phyloP scores from a whole-genome alignment of 2,888 invertebrate species.

The Hemicrepidius hirtus region DNA sequence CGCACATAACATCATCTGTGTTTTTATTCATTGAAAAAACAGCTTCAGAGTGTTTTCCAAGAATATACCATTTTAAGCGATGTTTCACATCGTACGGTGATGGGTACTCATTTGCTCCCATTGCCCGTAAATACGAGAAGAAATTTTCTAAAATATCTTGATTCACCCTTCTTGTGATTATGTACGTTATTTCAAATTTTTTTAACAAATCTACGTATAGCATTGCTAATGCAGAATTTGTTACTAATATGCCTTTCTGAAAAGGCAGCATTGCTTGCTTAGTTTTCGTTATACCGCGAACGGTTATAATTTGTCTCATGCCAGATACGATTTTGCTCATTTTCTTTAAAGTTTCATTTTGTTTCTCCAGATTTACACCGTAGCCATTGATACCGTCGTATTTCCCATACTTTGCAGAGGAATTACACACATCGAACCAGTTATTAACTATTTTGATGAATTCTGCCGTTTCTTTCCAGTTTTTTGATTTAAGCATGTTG shows the following conservation, averaged over 20 bases:
- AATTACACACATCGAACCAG: constrained; percentile 3
- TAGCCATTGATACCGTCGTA: neutral
- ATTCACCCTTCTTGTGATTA: no score
- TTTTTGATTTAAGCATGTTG: neutral
- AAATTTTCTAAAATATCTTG: no score
- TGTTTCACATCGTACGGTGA: no score
- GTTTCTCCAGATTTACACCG: neutral
- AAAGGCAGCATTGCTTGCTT: neutral
- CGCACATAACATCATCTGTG: no score
- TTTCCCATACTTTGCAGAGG: neutral
- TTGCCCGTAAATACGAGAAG: no score
- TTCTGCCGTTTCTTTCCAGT: neutral
- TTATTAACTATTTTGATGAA: neutral
- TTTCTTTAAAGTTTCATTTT: neutral
- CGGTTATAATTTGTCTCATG: neutral
- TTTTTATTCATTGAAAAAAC: no score
- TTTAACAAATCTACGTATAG: neutral
- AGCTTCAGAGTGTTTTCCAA: no score
- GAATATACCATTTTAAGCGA: no score
- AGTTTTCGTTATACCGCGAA: neutral
- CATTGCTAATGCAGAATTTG: neutral
- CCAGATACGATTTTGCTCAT: neutral
- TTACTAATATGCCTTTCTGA: neutral
- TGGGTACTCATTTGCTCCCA: no score
- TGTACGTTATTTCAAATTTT: no score